phyloP scores from a whole-genome alignment of 1,140 invertebrate species.

The Drosophila obscura region DNA sequence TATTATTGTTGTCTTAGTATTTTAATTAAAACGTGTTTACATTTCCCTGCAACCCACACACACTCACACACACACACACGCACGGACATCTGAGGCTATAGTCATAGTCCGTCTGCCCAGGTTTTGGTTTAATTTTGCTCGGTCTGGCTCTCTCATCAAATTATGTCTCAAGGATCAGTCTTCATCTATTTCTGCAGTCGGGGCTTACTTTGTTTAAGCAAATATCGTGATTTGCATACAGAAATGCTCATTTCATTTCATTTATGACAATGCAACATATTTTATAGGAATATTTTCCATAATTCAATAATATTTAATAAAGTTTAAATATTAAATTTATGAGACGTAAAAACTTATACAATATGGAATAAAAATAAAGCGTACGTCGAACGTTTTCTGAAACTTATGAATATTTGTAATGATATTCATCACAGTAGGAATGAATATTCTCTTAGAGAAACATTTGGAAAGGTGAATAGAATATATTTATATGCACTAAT shows the following conservation, averaged over 20 bases:
- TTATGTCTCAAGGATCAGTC: conserved; percentile 37
- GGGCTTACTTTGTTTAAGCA: conserved; percentile 31
- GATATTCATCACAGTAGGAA: not conserved
- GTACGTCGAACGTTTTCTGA: too few relatives aligned
- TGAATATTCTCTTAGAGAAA: too few relatives aligned
- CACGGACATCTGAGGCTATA: conserved; percentile 40
- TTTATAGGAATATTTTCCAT: not conserved
- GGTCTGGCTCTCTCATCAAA: conserved; percentile 25
- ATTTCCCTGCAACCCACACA: conserved; percentile 33
- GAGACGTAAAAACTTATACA: too few relatives aligned
- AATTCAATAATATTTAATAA: too few relatives aligned
- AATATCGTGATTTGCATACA: conserved; percentile 11
- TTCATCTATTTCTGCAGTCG: conserved; percentile 6
- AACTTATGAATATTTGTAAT: not conserved
- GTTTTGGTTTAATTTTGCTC: not conserved
- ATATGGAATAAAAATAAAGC: too few relatives aligned
- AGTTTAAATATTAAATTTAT: too few relatives aligned
- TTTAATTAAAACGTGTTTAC: conserved; percentile 81
- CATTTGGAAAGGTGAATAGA: too few relatives aligned
- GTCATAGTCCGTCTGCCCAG: not conserved
- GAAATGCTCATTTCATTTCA: conserved; percentile 21
- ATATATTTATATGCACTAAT: too few relatives aligned
- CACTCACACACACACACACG: conserved; percentile 23
- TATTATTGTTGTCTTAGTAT: conserved; percentile 80
- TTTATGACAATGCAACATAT: conserved; percentile 5